Base-by-base conservation (phyloP, 2,888 invertebrate genomes). In the Scotopteryx bipunctaria region DNA sequence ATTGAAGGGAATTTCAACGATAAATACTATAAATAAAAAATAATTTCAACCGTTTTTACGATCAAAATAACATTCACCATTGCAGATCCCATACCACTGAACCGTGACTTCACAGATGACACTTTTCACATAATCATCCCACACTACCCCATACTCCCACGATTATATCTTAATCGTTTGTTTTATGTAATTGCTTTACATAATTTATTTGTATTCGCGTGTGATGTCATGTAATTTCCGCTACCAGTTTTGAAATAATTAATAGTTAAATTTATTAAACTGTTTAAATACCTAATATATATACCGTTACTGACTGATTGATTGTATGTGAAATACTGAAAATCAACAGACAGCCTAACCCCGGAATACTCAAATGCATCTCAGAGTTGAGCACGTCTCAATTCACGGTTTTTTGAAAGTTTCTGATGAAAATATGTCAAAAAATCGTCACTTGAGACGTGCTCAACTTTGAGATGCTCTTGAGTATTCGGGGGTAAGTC, bases 51-150 rank as follows among this genome's bases (percentile, higher is more conserved):
- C 15, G 15, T 14, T 33, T 33, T 9, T 9, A 33, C 9, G 16
- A n/a, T 19, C 14, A 42, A 21, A 31, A 42, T 27, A 13, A 29
- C 23, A 9, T 25, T 1, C 4, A 36, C 6, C 15, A 33, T 21
- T 35, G n/a, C 31, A 15, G 38, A 25, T 42, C 83, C 79, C 82
- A 76, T 78, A 77, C 72, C 66, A 76, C 61, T 85, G 74, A 76
- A 73, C 76, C 86, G 73, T 80, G 69, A 78, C 77, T 40, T 38
- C 48, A 55, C 89, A 89, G 85, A 89, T 89, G 89, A 89, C 78
- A 73, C 42, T 31, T 61, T 87, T 90, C 89, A 78, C 89, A 88
- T 84, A 78, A 79, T 79, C 79, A 85, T 72, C 75, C 54, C 62
- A 48, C 38, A 9, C 29, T 9, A 61, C 77, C 80, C 74, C 72